These are phyloP conservation scores for Bellardia pandia DNA, from an alignment of 2,888 invertebrate genomes.

Conservation along the genomic window DNA sequence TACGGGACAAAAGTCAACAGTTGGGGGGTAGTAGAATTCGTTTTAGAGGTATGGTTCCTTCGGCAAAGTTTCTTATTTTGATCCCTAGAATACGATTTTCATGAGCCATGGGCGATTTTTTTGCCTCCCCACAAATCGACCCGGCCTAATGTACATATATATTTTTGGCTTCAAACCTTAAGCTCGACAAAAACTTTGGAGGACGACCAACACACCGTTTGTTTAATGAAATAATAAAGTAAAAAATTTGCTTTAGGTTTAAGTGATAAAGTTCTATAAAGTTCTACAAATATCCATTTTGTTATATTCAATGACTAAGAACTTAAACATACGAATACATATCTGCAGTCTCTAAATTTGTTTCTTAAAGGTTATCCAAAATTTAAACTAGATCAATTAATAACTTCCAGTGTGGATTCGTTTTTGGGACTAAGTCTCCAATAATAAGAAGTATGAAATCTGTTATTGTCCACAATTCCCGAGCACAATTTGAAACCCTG, in stretches of 20 bases:
- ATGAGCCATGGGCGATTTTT: too few species aligned
- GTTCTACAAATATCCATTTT: constrained; percentile 54
- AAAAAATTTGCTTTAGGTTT: constrained; percentile 53
- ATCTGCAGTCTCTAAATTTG: constrained; percentile 40
- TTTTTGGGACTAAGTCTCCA: constrained; percentile 67
- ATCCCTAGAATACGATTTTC: too few species aligned
- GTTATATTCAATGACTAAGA: constrained; percentile 56
- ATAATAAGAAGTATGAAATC: constrained; percentile 60
- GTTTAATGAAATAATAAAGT: not conserved
- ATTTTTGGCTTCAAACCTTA: too few species aligned
- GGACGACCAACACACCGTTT: too few species aligned
- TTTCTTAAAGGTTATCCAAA: constrained; percentile 60
- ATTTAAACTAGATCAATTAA: constrained; percentile 62
- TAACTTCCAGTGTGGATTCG: constrained; percentile 60
- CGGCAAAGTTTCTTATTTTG: too few species aligned
- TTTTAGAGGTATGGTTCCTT: too few species aligned
- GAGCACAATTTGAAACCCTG: constrained; percentile 28
- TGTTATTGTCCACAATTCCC: constrained; percentile 64
- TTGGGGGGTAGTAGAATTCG: too few species aligned
- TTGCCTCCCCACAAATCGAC: too few species aligned
- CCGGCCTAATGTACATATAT: too few species aligned
- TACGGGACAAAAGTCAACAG: too few species aligned
- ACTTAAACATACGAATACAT: constrained; percentile 53
- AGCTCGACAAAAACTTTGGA: too few species aligned
- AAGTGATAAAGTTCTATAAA: constrained; percentile 60